Evolutionary conservation across 2,888 invertebrate genomes (phyloP).

Genomic region (Euphydryas editha): DNA sequence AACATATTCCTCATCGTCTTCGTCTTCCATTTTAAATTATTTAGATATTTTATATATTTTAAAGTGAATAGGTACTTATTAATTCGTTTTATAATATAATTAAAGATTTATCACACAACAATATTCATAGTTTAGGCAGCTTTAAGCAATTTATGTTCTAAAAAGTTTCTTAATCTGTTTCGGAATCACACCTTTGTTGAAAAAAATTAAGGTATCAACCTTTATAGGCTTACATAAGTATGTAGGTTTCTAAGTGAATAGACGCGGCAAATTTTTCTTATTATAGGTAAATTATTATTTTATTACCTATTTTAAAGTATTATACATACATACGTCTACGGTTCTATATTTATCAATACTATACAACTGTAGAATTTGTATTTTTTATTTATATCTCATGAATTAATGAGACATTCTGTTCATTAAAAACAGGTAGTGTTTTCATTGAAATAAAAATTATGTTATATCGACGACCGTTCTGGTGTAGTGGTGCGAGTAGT

Average conservation of each 20-base stretch:
- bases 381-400: too few relatives aligned
- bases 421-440: too few relatives aligned
- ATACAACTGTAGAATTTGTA: too few relatives aligned
- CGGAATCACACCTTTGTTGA: slow-evolving; percentile 78
- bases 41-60: slow-evolving; percentile 15
- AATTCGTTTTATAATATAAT: slow-evolving; percentile 13
- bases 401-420: too few relatives aligned
- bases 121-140: slow-evolving; percentile 26
- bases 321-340: too few relatives aligned
- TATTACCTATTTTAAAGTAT: too few relatives aligned
- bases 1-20: too few relatives aligned
- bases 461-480: too few relatives aligned
- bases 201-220: slow-evolving; percentile 74
- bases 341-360: too few relatives aligned
- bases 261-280: slow-evolving; percentile 15
- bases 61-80: slow-evolving; percentile 18
- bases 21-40: background rate
- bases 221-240: slow-evolving; percentile 51
- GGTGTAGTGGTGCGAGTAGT: too few relatives aligned
- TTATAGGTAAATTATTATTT: background rate
- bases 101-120: slow-evolving; percentile 19
- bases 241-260: slow-evolving; percentile 15
- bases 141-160: slow-evolving; percentile 55
- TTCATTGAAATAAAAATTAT: too few relatives aligned
- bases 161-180: slow-evolving; percentile 67